Percentiles rank a stretch among this genome's conserved stretches.
Evolutionary conservation across 2,797 vertebrate species (phyloP).

Genomic region (Ctenosaura bakeri): DNA sequence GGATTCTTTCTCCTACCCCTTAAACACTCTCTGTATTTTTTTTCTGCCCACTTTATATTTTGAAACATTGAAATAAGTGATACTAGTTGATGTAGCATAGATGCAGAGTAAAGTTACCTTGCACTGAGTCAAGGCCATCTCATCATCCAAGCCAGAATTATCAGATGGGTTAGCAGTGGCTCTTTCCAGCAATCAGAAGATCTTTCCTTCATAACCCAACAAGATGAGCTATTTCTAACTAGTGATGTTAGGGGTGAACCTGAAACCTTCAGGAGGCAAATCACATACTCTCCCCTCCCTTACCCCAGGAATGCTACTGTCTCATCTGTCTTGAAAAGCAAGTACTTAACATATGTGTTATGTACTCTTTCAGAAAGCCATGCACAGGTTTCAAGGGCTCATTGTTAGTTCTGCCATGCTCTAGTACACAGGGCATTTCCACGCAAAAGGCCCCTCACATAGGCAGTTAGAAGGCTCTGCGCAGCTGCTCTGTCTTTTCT

Average conservation of each 20-base stretch:
- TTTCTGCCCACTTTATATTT: not conserved
- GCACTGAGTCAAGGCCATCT: not conserved
- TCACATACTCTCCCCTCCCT: not conserved
- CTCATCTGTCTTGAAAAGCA: not conserved
- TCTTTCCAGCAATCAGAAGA: not conserved
- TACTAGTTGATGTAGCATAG: not conserved
- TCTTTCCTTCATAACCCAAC: not conserved
- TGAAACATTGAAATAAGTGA: not conserved
- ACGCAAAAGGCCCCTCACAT: too few relatives aligned
- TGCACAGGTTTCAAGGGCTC: not conserved
- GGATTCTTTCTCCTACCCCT: not conserved
- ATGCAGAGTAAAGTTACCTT: not conserved
- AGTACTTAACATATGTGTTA: not conserved
- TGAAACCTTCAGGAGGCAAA: too few relatives aligned
- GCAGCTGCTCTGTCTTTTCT: too few relatives aligned
- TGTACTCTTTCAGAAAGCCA: not conserved
- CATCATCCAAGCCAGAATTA: not conserved
- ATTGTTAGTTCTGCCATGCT: not conserved
- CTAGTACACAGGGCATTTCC: too few relatives aligned
- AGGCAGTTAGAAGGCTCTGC: too few relatives aligned
- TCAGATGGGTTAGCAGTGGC: not conserved
- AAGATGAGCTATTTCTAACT: too few relatives aligned
- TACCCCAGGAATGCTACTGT: not conserved
- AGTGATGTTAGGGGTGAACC: too few relatives aligned
- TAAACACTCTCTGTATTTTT: too few relatives aligned